Base-by-base conservation (phyloP, 2,797 vertebrate species). In the Aselliscus stoliczkanus region DNA sequence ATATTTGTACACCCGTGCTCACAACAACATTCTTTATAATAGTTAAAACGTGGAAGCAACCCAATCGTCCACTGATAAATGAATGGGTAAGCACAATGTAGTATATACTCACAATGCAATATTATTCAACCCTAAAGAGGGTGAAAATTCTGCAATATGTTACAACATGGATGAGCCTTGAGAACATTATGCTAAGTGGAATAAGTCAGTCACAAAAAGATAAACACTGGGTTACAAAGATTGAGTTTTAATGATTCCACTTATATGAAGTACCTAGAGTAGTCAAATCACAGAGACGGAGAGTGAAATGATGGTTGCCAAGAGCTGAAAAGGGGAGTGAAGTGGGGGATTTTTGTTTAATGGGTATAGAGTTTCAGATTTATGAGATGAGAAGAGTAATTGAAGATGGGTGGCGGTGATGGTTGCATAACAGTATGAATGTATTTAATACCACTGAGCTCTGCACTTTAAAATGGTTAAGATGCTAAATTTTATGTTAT, bases 311-410 rank as follows among this genome's bases (percentile, higher is more conserved):
- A 23, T 20, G 42, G 12, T 27, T 58, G 8, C 27, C 47, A 65
- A 65, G 56, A 56, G n/a, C 25, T 21, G 8, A 20, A 0, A 0
- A 20, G 23, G 21, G n/a, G 47, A n/a, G n/a, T 7, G 37, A 31
- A 29, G 14, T 25, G 27, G 56, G 39, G 25, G 44, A 13, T 7
- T 56, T 47, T 4, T 64, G 44, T 39, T 64, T 39, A 25, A 50
- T 58, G 39, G 65, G 11, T 31, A 47, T 2, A 20, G 44, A 31
- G 13, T 47, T 65, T 70, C 58, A 73, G 65, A 42, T 64, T 54
- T 90, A 47, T 21, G 47, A 86, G 39, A 31, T 8, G 13, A 76
- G 80, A 34, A 60, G 50, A 70, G 8, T 37, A 29, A 21, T 67
- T 50, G 60, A 7, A 5, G 11, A 15, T 34, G 80, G 10, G 42